These are phyloP conservation scores for Labeo catla DNA, from an alignment of 2,113 vertebrate species.

Conservation along the genomic window DNA sequence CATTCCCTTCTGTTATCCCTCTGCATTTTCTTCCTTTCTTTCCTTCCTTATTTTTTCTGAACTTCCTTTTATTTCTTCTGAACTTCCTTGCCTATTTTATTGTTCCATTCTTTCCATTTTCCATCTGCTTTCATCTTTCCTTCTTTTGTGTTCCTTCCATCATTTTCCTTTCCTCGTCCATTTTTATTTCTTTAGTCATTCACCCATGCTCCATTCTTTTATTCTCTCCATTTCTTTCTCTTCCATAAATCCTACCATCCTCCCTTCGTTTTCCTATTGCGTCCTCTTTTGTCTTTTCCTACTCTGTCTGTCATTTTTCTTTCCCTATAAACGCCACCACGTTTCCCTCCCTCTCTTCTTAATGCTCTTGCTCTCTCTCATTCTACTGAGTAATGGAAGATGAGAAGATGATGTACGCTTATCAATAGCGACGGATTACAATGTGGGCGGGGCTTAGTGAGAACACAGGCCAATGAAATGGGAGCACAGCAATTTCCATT, in stretches of 20 bases:
- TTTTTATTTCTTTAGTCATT: not conserved
- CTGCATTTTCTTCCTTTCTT: not conserved
- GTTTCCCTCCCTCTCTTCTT: not conserved
- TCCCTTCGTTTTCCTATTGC: not conserved
- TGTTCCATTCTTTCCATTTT: no score
- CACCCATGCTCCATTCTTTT: not conserved
- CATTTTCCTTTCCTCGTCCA: not conserved
- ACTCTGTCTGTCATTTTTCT: not conserved
- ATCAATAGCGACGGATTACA: not conserved
- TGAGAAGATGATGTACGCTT: not conserved
- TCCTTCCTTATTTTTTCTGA: not conserved
- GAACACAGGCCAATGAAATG: not conserved
- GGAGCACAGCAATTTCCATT: not conserved
- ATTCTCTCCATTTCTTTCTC: not conserved
- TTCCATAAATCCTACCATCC: not conserved
- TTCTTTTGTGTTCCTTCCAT: not conserved
- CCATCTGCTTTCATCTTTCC: not conserved
- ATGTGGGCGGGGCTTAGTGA: not conserved
- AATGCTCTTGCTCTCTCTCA: not conserved
- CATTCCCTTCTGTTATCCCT: no score
- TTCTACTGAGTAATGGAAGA: constrained; percentile 27
- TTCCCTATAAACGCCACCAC: not conserved
- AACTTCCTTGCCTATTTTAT: no score
- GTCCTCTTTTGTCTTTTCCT: not conserved
- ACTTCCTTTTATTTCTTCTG: no score